phyloP scores from a whole-genome alignment of 2,888 invertebrate genomes.

The Phalera bucephala region DNA sequence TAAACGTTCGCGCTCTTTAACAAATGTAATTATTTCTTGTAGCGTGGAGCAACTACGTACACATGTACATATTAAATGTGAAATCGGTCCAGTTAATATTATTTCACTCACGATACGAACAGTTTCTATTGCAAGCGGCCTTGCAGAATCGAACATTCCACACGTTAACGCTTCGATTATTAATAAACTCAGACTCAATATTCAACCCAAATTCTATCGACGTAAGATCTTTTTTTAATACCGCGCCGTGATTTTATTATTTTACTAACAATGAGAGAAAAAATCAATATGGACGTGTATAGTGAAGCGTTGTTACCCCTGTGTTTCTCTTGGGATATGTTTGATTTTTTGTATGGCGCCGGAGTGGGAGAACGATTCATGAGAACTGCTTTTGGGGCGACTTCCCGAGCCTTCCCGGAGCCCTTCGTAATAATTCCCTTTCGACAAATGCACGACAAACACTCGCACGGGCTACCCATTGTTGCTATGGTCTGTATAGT shows the following conservation, averaged over 20 bases:
- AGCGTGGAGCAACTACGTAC: constrained; percentile 25
- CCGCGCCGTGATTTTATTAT: constrained; percentile 68
- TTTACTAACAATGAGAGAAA: constrained; percentile 79
- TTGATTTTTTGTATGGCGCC: constrained; percentile 79
- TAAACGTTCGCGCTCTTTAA: constrained; percentile 21
- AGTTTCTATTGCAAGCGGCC: constrained; percentile 81
- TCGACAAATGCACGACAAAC: constrained; percentile 82
- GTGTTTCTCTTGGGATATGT: constrained; percentile 82
- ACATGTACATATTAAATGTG: constrained; percentile 61
- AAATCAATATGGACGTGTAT: constrained; percentile 78
- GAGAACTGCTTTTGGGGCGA: constrained; percentile 83
- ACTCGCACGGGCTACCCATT: constrained; percentile 78
- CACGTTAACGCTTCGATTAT: constrained; percentile 81
- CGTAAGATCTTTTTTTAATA: constrained; percentile 73
- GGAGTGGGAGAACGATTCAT: constrained; percentile 80
- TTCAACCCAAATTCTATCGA: constrained; percentile 73
- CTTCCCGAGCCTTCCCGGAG: constrained; percentile 81
- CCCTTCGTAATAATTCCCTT: constrained; percentile 81
- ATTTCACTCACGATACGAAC: constrained; percentile 76
- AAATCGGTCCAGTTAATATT: constrained; percentile 73
- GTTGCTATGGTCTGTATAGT: constrained; percentile 71
- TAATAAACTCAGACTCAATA: constrained; percentile 76
- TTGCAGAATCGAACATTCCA: constrained; percentile 78
- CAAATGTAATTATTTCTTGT: constrained; percentile 20
- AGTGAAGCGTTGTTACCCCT: constrained; percentile 81